Conservation (phyloP, 2,113 vertebrate species). For the Astur gentilis region DNA sequence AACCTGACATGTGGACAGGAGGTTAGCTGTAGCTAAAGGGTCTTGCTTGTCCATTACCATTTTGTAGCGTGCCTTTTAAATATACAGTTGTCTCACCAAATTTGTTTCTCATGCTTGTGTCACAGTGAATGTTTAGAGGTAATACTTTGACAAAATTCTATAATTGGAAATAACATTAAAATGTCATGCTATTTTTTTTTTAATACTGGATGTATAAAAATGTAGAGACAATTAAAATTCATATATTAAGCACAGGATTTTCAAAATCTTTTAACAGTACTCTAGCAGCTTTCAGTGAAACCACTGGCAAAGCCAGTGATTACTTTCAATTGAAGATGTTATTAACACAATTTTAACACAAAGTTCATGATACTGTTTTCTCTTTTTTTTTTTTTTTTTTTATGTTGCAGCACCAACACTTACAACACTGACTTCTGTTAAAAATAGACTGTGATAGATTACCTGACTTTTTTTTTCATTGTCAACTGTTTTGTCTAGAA, state of each 20-base stretch:
- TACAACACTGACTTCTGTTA: not conserved
- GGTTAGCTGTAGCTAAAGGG: not conserved
- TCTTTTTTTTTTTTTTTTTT: not conserved
- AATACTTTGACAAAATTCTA: not conserved
- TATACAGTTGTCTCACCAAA: not conserved
- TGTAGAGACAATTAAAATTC: not conserved
- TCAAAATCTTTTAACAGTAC: not conserved
- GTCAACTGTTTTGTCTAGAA: not conserved
- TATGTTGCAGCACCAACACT: not conserved
- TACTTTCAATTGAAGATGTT: not conserved
- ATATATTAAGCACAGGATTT: not conserved
- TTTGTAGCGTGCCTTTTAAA: slow-evolving; percentile 28
- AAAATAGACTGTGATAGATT: not conserved
- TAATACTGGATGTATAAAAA: not conserved
- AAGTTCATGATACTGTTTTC: not conserved
- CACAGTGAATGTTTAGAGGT: not conserved
- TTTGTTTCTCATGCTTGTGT: slow-evolving; percentile 1
- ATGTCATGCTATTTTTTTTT: not conserved
- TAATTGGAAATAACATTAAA: not conserved
- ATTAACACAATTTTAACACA: not conserved
- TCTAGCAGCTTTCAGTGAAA: not conserved
- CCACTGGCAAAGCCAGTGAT: rapidly evolving
- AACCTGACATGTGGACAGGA: slow-evolving; percentile 18
- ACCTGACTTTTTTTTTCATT: not conserved
- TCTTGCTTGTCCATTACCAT: slow-evolving; percentile 1